Evolutionary conservation across 2,888 invertebrate genomes (phyloP), one percentile per base, ranked within the genome.

Genomic region (Meteorus colon): DNA sequence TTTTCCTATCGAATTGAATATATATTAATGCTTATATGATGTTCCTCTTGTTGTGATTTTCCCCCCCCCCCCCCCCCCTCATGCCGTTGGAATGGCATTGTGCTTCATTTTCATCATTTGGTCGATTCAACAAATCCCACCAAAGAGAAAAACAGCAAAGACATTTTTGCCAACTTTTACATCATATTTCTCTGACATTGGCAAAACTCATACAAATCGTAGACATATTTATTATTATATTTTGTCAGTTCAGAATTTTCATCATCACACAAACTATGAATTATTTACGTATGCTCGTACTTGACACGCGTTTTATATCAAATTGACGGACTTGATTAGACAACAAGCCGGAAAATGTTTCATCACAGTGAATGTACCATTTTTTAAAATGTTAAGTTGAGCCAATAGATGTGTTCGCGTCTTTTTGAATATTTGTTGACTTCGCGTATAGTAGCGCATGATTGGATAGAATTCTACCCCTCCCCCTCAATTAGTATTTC

Each of bases 311-410:
- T 16, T n/a, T 0, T 16, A 48, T n/a, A 48, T 48, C 48, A 16
- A 4, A 48, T n/a, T 48, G 1, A n/a, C 16, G 4, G 48, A n/a
- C 4, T n/a, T 48, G 16, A 48, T n/a, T 4, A 4, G 4, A 16
- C 3, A 48, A 48, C 14, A 4, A 48, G 5, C 48, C 14, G 48
- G n/a, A 16, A 83, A 81, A 81, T 84, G 82, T 83, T 87, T 88
- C 34, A 89, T 89, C 88, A 89, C 88, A 88, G 88, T 86, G 87
- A 89, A 88, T 86, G 85, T 83, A 78, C 75, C 67, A 78, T 75
- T 66, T 45, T 65, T 73, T 78, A n/a, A 2, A n/a, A 1, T 48
- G n/a, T 48, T 48, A n/a, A 16, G 16, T n/a, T 48, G 48, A n/a
- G n/a, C n/a, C 48, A 48, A 73, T 69, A 70, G 70, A 75, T 73